A percentile compares a stretch with the other conserved stretches of the same genome.
phyloP scores from a whole-genome alignment of 2,797 vertebrate genomes.

The Rhabdophis nuchalis region DNA sequence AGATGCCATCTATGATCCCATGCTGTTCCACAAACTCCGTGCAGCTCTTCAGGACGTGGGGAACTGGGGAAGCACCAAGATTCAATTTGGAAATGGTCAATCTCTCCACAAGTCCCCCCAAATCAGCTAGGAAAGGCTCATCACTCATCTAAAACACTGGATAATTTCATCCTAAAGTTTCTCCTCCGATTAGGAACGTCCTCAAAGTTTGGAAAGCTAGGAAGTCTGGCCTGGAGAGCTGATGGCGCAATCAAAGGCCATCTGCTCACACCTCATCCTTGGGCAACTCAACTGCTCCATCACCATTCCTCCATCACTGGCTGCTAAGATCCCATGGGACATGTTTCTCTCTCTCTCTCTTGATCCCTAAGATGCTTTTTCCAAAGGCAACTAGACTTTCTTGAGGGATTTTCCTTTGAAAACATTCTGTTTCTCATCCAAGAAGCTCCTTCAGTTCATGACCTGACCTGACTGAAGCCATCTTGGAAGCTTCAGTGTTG shows the following conservation, averaged over 20 bases:
- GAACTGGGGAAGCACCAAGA: constrained; percentile 71
- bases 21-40: constrained; percentile 87
- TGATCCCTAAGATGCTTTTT: neutral
- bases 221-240: neutral
- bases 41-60: constrained; percentile 85
- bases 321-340: neutral
- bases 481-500: too few species aligned
- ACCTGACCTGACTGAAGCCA: too few species aligned
- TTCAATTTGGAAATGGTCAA: neutral
- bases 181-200: neutral
- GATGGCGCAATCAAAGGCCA: neutral
- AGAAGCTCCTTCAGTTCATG: too few species aligned
- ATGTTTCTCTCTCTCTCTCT: neutral
- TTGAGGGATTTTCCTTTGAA: too few species aligned
- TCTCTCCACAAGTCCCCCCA: too few species aligned
- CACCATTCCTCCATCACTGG: neutral
- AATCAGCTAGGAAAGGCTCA: too few species aligned
- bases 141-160: neutral
- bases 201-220: neutral
- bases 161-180: neutral
- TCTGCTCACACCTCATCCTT: neutral
- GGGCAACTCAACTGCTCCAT: neutral
- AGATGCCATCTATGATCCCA: constrained; percentile 92
- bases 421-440: too few species aligned
- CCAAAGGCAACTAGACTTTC: too few species aligned